These are phyloP conservation scores for Amblyteles armatorius DNA, from an alignment of 2,888 invertebrate species.

Conservation along the genomic window DNA sequence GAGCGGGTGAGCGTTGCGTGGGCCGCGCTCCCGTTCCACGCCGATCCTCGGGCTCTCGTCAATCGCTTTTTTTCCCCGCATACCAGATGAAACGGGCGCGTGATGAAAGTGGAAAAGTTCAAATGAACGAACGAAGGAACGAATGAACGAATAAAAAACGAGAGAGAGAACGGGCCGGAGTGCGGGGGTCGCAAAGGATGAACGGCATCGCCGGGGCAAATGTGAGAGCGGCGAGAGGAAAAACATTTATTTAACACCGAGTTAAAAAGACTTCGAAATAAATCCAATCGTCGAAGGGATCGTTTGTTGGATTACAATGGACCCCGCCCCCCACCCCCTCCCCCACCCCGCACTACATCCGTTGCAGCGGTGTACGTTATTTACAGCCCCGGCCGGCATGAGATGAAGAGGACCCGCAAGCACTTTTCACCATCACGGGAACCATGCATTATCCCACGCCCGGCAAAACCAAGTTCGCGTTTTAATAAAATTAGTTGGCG, in stretches of 20 bases:
- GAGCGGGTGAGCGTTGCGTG: slow-evolving; percentile 1
- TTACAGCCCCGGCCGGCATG: not conserved
- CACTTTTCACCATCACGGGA: slow-evolving; percentile 15
- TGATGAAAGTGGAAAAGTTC: slow-evolving; percentile 31
- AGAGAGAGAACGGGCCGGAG: not conserved
- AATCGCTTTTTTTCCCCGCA: slow-evolving; percentile 24
- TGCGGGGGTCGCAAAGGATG: not conserved
- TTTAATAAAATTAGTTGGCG: slow-evolving; percentile 80
- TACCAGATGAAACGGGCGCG: slow-evolving; percentile 9
- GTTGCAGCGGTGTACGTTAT: not conserved
- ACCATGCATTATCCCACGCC: slow-evolving; percentile 41
- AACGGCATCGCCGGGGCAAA: not conserved
- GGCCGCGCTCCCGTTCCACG: not conserved
- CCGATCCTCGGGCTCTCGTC: not conserved
- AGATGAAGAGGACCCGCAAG: slow-evolving; percentile 15
- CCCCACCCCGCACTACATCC: too few species aligned
- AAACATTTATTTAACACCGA: not conserved
- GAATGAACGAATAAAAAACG: not conserved
- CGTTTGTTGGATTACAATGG: not conserved
- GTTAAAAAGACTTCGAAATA: not conserved
- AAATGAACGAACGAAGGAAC: slow-evolving; percentile 1
- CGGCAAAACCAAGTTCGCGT: slow-evolving; percentile 62
- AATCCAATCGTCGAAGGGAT: slow-evolving; percentile 9
- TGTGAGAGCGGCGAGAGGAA: not conserved
- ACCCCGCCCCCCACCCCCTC: not conserved